phyloP scores from a whole-genome alignment of 2,888 invertebrate species.

The Latheticus oryzae region DNA sequence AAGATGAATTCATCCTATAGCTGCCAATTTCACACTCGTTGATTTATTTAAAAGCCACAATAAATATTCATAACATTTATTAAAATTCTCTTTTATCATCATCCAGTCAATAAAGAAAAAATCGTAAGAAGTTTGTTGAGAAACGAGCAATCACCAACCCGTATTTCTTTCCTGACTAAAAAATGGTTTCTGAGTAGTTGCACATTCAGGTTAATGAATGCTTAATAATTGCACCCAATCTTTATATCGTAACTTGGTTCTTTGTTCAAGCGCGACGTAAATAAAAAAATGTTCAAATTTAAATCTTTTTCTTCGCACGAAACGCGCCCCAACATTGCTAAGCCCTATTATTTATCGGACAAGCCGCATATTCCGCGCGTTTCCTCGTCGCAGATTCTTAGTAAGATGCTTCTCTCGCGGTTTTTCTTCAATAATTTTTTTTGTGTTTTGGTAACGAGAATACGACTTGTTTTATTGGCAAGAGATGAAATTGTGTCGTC shows the following conservation, averaged over 20 bases:
- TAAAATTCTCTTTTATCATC: too few species aligned
- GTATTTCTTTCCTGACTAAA: too few species aligned
- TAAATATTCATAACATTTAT: too few species aligned
- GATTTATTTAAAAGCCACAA: too few species aligned
- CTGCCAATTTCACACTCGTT: too few species aligned
- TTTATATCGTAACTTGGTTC: slow-evolving; percentile 7
- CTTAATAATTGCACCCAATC: slow-evolving; percentile 12
- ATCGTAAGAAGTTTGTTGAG: too few species aligned
- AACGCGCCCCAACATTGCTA: slow-evolving; percentile 19
- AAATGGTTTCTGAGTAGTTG: slow-evolving; percentile 16
- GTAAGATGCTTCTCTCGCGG: slow-evolving; percentile 32
- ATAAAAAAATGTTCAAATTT: slow-evolving; percentile 1
- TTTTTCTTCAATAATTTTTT: slow-evolving; percentile 32
- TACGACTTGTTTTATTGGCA: slow-evolving; percentile 39
- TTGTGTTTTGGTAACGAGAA: slow-evolving; percentile 29
- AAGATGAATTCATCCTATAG: too few species aligned
- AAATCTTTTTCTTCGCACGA: slow-evolving; percentile 18
- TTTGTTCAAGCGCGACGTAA: slow-evolving; percentile 13
- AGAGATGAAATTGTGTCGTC: slow-evolving; percentile 46
- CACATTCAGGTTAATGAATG: slow-evolving; percentile 17
- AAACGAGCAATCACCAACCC: too few species aligned
- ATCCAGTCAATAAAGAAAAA: too few species aligned
- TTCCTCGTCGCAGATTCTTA: slow-evolving; percentile 48
- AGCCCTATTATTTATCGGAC: slow-evolving; percentile 32
- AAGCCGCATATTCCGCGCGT: slow-evolving; percentile 49